Base-by-base conservation (phyloP, 2,113 vertebrate species). In the Pedionomus torquatus region DNA sequence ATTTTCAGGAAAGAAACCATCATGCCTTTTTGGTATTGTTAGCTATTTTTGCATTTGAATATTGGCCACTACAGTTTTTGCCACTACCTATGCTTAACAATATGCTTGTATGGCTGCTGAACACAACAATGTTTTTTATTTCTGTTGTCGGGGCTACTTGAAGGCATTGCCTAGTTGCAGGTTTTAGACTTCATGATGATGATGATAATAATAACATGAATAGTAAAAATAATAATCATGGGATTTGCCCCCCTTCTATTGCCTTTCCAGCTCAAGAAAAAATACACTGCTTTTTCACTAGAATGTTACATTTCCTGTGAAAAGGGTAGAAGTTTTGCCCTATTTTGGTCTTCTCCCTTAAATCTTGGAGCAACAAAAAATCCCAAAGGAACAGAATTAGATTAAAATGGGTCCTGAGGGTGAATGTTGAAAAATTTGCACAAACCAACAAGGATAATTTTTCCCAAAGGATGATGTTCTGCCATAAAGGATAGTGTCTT, bases 71-170 rank as follows among this genome's bases (percentile, higher is more conserved):
- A 58, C 54, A 33, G 2, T 21, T 92, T 83, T 86, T 83, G 33
- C 33, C 60, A 55, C 39, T 75, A 68, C 17, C 44, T 91, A 1
- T 61, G 43, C 46, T 93, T 75, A 77, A 28, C 44, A 87, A 26
- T 76, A 10, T 76, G 17, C 74, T 43, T 78, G 35, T 70, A 66
- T 91, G n/a, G 70, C 68, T 7, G 15, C 66, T 92, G 41, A 95
- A 61, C 37, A 68, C 65, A 92, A 44, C 77, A 86, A 39, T 30
- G 25, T 4, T 68, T 46, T 95, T 93, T 76, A 87, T 93, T 97
- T 96, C 74, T 98, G 74, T 95, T 97, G 65, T 97, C 90, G 97
- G 89, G 90, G 37, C 86, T 97, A 80, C 60, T 95, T 93, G 81
- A 91, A 91, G 39, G 61, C n/a, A 87, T 94, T 98, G 89, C 91